Evolutionary conservation across 1,140 invertebrate genomes (phyloP).

Genomic region (Penaeus chinensis): DNA sequence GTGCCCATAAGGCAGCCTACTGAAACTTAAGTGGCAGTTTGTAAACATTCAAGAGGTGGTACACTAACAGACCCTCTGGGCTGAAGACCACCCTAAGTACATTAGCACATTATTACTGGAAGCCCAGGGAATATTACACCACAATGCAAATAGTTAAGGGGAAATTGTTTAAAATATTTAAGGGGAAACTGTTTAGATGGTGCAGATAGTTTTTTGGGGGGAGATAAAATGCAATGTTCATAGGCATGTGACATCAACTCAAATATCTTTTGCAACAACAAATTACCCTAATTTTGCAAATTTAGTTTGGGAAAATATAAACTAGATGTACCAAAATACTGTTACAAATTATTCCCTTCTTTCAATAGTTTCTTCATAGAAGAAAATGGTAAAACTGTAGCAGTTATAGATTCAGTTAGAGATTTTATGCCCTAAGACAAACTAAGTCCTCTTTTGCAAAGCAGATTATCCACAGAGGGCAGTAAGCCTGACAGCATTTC

Average conservation of each 20-base stretch:
- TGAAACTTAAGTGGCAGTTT: neutral
- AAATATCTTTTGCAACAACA: too few relatives aligned
- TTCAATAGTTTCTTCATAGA: neutral
- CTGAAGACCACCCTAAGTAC: slow-evolving; percentile 4
- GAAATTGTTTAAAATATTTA: neutral
- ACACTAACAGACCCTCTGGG: neutral
- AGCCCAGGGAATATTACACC: slow-evolving; percentile 19
- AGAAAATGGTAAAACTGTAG: neutral
- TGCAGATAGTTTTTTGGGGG: neutral
- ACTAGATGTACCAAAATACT: too few relatives aligned
- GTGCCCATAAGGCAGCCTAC: too few relatives aligned
- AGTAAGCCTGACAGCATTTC: slow-evolving; percentile 19
- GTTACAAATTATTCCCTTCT: neutral
- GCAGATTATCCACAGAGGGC: slow-evolving; percentile 50
- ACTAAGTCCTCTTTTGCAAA: slow-evolving; percentile 38
- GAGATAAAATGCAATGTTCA: too few relatives aligned
- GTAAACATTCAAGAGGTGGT: neutral
- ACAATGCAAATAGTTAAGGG: slow-evolving; percentile 3
- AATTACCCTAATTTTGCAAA: too few relatives aligned
- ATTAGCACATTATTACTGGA: slow-evolving; percentile 4
- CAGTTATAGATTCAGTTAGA: neutral
- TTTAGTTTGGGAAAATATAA: too few relatives aligned
- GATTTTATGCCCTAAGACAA: slow-evolving; percentile 13
- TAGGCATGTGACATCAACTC: too few relatives aligned
- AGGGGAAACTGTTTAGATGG: neutral